Evolutionary conservation across 2,113 vertebrate genomes (phyloP).

Genomic region (Gallinago paraguaiae): DNA sequence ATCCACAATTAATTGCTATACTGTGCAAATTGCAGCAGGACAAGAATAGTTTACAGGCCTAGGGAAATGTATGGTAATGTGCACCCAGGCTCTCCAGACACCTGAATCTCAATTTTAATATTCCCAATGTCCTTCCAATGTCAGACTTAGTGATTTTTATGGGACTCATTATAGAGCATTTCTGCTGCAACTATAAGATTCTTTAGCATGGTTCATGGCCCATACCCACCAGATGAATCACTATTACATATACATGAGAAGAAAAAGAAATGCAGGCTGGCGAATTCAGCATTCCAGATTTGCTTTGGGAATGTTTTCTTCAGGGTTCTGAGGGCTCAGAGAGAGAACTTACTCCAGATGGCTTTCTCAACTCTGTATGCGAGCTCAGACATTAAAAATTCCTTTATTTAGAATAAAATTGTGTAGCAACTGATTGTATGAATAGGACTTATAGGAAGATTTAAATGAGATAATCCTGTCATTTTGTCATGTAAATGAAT

Average conservation of each 20-base stretch:
- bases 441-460: neutral
- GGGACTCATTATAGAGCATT: slow-evolving; percentile 30
- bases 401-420: neutral
- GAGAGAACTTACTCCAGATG: neutral
- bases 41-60: slow-evolving; percentile 39
- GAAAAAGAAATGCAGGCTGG: slow-evolving; percentile 1
- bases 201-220: neutral
- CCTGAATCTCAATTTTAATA: slow-evolving; percentile 46
- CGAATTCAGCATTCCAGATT: neutral
- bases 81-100: slow-evolving; percentile 1
- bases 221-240: slow-evolving; percentile 29
- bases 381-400: neutral
- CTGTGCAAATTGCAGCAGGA: slow-evolving; percentile 34
- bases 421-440: neutral
- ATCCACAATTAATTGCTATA: slow-evolving; percentile 44
- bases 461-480: neutral
- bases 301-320: neutral
- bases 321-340: neutral
- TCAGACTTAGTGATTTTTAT: slow-evolving; percentile 42
- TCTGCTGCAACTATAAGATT: slow-evolving; percentile 32
- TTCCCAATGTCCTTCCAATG: slow-evolving; percentile 26
- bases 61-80: slow-evolving; percentile 46
- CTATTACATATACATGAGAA: slow-evolving; percentile 51
- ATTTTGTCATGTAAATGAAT: neutral
- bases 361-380: neutral